Evolutionary conservation across 2,113 vertebrate genomes (phyloP), one percentile per base, ranked within the genome.

Genomic region (Rhinogobius similis): DNA sequence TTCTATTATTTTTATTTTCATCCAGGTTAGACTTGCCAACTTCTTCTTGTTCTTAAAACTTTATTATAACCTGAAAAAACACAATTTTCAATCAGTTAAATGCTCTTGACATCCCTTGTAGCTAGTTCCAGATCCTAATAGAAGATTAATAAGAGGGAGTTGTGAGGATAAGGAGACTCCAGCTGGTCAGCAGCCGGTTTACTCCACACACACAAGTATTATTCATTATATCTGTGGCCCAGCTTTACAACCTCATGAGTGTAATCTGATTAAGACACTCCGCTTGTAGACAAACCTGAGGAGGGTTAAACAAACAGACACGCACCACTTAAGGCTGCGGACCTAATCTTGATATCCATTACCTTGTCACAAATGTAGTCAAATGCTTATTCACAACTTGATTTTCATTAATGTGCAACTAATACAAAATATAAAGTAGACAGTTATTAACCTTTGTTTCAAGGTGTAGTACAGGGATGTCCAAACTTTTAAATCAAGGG

Each of bases 211-310:
- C n/a, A n/a, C n/a, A n/a, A n/a, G 80, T 66, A 8, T 48, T 88
- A 77, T 77, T 81, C 68, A 82, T 81, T 87, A 71, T 73, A 83
- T 76, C 11, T 50, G 80, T 32, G 63, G 73, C 78, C 18, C 44
- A 70, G 86, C 78, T 80, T 88, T 77, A 82, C 81, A 86, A 87
- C 68, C 81, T 84, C 81, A 90, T 86, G 82, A 78, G 71, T 89
- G 71, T 89, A 86, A 90, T 90, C 86, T 80, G 81, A 88, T 84
- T 85, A 87, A 74, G 78, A 56, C 64, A 78, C 78, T 62, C 71
- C 70, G 63, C 82, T 85, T 84, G 76, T 56, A 65, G 80, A 77
- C 76, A 86, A 90, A 88, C 72, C 2, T 77, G 70, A 67, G 23
- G 61, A 62, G 76, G 55, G 80, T 12, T 75, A 61, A 70, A 76